A percentile compares a stretch with the other conserved stretches of the same genome.
phyloP scores from a whole-genome alignment of 1,140 invertebrate species.

The Drosophila arizonae region DNA sequence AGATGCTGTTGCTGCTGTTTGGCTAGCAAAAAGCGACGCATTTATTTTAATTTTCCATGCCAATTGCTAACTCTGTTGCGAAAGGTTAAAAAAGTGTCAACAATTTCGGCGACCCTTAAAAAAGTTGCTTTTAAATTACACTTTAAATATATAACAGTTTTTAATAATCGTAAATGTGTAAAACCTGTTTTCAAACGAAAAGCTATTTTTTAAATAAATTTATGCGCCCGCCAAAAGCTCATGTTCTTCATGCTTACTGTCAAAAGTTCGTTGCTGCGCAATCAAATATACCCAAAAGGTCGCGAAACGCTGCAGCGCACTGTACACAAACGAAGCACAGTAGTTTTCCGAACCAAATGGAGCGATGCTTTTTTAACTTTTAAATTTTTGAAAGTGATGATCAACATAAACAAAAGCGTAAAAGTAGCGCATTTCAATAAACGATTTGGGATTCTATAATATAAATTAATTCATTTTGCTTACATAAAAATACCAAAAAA shows the following conservation, averaged over 20 bases:
- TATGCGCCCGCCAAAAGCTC: neutral
- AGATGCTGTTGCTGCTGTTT: neutral
- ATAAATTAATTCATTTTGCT: too few species aligned
- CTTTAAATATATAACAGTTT: too few species aligned
- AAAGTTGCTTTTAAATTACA: neutral
- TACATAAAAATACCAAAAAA: too few species aligned
- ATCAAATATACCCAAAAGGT: neutral
- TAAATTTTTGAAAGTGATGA: too few species aligned
- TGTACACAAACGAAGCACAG: neutral
- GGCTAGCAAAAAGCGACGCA: neutral
- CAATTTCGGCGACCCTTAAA: neutral
- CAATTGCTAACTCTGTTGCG: neutral
- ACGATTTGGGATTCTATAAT: too few species aligned
- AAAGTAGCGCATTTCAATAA: too few species aligned
- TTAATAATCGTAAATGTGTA: too few species aligned
- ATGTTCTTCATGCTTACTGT: neutral
- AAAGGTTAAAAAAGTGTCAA: constrained; percentile 1
- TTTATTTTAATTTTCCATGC: constrained; percentile 2
- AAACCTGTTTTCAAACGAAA: neutral
- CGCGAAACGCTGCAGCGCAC: too few species aligned
- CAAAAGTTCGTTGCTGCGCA: neutral
- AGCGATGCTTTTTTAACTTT: too few species aligned
- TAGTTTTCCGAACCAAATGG: neutral
- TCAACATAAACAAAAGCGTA: too few species aligned
- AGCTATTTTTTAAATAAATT: neutral